phyloP scores from a whole-genome alignment of 2,113 vertebrate species.

The Eurypyga helias region DNA sequence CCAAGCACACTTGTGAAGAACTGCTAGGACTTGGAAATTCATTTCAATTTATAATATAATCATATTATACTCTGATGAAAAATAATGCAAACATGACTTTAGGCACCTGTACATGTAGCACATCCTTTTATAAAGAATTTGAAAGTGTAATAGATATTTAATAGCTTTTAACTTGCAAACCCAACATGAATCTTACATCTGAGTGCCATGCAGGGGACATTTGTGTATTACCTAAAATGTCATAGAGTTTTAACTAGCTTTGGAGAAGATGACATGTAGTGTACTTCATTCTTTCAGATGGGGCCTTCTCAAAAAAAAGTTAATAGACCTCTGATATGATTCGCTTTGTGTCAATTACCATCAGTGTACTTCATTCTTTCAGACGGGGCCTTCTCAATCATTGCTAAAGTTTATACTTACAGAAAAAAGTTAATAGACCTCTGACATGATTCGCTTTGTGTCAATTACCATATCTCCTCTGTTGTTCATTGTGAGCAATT shows the following conservation, averaged over 20 bases:
- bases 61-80: slow-evolving; percentile 52
- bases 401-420: neutral
- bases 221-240: neutral
- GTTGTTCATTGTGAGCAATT: neutral
- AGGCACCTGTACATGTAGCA: slow-evolving; percentile 42
- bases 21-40: neutral
- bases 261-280: neutral
- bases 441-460: neutral
- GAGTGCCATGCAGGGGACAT: neutral
- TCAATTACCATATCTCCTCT: neutral
- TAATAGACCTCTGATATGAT: neutral
- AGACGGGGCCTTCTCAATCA: neutral
- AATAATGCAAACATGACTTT: slow-evolving; percentile 25
- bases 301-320: neutral
- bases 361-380: neutral
- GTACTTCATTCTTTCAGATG: neutral
- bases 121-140: slow-evolving; percentile 54
- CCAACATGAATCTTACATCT: neutral
- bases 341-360: neutral
- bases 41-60: slow-evolving; percentile 50
- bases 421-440: neutral
- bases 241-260: neutral
- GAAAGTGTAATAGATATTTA: slow-evolving; percentile 37
- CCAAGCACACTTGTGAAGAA: neutral
- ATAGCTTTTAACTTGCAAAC: neutral